phyloP scores from a whole-genome alignment of 2,113 vertebrate species.

The Porphyrio hochstetteri region DNA sequence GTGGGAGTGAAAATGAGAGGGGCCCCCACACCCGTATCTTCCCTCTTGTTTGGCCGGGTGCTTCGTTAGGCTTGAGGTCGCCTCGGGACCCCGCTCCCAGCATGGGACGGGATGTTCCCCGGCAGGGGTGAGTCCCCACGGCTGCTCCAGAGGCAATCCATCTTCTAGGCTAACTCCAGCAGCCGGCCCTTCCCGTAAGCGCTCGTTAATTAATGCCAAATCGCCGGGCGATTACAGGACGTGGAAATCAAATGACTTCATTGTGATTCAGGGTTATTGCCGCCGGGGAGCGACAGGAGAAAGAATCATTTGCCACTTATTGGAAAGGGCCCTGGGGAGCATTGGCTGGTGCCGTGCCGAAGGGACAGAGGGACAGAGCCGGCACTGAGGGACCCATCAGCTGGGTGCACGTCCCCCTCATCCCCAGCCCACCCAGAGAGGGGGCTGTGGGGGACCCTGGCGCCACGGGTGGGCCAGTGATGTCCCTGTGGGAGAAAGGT shows the following conservation, averaged over 20 bases:
- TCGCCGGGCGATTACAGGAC: neutral
- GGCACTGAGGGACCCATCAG: too few relatives aligned
- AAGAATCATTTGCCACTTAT: neutral
- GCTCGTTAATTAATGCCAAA: neutral
- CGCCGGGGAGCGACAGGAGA: neutral
- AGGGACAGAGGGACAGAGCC: neutral
- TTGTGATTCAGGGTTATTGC: neutral
- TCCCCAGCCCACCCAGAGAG: slow-evolving; percentile 32
- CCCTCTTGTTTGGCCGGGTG: slow-evolving; percentile 6
- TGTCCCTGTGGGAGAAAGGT: neutral
- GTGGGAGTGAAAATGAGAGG: neutral
- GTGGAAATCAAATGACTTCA: neutral
- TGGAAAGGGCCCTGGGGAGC: neutral
- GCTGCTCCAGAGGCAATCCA: slow-evolving; percentile 75
- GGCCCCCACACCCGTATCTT: neutral
- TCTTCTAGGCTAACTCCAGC: neutral
- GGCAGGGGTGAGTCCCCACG: slow-evolving; percentile 71
- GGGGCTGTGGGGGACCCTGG: neutral
- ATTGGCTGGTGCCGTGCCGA: neutral
- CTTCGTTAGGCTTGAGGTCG: slow-evolving; percentile 78
- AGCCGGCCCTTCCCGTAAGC: neutral
- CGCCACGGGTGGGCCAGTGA: neutral
- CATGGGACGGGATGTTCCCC: slow-evolving; percentile 70
- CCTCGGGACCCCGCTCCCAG: slow-evolving; percentile 76
- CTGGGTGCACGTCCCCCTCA: neutral